Evolutionary conservation across 2,113 vertebrate genomes (phyloP).

Genomic region (Spilogale gracilis): DNA sequence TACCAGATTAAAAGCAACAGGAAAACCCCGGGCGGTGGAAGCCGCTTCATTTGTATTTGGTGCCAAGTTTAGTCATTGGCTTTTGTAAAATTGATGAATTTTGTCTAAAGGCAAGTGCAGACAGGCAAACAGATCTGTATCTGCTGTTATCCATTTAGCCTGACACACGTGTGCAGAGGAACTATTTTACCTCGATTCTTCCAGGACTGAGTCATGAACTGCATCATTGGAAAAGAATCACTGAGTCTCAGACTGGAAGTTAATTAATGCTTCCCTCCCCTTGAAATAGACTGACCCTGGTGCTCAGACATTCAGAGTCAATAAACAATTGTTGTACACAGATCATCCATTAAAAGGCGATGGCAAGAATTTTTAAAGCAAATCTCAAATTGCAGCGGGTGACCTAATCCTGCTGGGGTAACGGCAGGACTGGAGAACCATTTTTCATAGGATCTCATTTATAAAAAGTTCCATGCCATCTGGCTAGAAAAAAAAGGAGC

Average conservation of each 20-base stretch:
- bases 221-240: constrained; percentile 82
- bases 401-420: constrained; percentile 67
- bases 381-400: constrained; percentile 73
- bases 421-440: constrained; percentile 33
- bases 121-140: constrained; percentile 90
- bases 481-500: background rate
- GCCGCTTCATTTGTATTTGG: constrained; percentile 85
- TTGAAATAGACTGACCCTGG: constrained; percentile 78
- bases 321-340: constrained; percentile 78
- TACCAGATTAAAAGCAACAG: constrained; percentile 75
- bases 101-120: constrained; percentile 90
- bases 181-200: constrained; percentile 85
- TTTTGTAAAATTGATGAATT: constrained; percentile 90
- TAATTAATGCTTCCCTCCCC: constrained; percentile 82
- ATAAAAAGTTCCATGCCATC: constrained; percentile 40
- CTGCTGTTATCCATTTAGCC: constrained; percentile 89
- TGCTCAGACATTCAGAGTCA: constrained; percentile 64
- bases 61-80: constrained; percentile 84
- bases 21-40: constrained; percentile 33
- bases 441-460: constrained; percentile 69
- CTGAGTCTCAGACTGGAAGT: constrained; percentile 76
- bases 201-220: constrained; percentile 84
- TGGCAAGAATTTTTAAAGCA: constrained; percentile 69
- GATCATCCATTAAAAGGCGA: constrained; percentile 77
- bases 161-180: constrained; percentile 77